Evolutionary conservation across 2,797 vertebrate species (phyloP).

Genomic region (Urophycis tenuis): DNA sequence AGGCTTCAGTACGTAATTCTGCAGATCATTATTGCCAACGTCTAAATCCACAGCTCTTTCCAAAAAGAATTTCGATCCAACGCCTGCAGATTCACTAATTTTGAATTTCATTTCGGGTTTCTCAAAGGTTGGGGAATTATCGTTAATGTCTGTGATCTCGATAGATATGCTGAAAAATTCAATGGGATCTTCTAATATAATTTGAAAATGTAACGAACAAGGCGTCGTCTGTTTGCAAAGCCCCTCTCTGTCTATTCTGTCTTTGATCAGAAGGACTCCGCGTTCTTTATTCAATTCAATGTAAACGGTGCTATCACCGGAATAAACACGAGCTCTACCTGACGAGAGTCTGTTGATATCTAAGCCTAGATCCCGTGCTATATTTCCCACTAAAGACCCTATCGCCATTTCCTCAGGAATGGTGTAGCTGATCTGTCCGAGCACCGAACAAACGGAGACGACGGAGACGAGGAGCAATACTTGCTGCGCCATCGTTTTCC

Average conservation of each 20-base stretch:
- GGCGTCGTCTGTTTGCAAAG: slow-evolving; percentile 58
- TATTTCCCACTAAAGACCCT: slow-evolving; percentile 63
- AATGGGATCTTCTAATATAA: slow-evolving; percentile 65
- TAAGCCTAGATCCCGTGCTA: slow-evolving; percentile 61
- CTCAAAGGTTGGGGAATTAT: slow-evolving; percentile 55
- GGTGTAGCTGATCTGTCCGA: slow-evolving; percentile 77
- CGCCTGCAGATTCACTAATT: slow-evolving; percentile 43
- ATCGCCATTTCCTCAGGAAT: slow-evolving; percentile 79
- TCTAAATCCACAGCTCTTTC: slow-evolving; percentile 51
- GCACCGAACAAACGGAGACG: slow-evolving; percentile 57
- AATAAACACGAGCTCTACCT: slow-evolving; percentile 73
- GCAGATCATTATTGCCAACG: slow-evolving; percentile 41
- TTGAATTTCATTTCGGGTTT: slow-evolving; percentile 42
- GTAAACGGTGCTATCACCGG: slow-evolving; percentile 42
- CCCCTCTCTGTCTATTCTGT: slow-evolving; percentile 64
- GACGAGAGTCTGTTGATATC: slow-evolving; percentile 61
- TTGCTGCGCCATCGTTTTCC: slow-evolving; percentile 69
- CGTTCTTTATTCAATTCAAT: slow-evolving; percentile 55
- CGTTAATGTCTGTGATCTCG: slow-evolving; percentile 66
- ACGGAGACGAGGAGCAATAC: slow-evolving; percentile 14
- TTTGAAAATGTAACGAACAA: slow-evolving; percentile 62
- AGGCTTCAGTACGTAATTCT: slow-evolving; percentile 38
- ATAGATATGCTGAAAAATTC: slow-evolving; percentile 60
- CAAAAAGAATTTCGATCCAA: slow-evolving; percentile 43
- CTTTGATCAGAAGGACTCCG: slow-evolving; percentile 58